phyloP scores from a whole-genome alignment of 2,113 vertebrate species.

The Helogale parvula region DNA sequence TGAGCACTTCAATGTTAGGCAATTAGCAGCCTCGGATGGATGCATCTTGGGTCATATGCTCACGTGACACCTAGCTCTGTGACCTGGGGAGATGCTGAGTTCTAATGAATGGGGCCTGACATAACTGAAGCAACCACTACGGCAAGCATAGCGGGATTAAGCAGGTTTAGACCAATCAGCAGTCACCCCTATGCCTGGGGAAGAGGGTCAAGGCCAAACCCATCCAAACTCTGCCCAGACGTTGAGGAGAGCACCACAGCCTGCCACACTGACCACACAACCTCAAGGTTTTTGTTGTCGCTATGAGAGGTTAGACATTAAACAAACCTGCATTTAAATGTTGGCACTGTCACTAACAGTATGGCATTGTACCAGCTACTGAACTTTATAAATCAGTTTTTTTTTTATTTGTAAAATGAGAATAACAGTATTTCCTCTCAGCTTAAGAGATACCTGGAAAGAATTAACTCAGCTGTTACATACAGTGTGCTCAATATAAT shows the following conservation, averaged over 20 bases:
- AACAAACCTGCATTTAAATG: neutral
- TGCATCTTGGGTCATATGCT: neutral
- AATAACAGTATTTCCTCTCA: neutral
- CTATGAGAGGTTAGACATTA: neutral
- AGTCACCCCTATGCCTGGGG: neutral
- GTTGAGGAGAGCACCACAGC: neutral
- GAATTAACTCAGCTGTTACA: neutral
- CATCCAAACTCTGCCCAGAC: neutral
- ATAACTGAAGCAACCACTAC: neutral
- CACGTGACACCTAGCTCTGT: neutral
- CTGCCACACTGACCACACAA: neutral
- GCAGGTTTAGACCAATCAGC: neutral
- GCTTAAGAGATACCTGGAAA: neutral
- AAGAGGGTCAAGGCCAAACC: neutral
- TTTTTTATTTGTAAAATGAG: constrained; percentile 13
- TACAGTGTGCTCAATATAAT: neutral
- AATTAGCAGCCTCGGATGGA: neutral
- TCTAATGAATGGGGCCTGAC: neutral
- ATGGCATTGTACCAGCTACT: neutral
- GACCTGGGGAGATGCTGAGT: neutral
- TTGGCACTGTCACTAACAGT: neutral
- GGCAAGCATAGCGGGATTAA: neutral
- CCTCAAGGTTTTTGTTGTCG: neutral
- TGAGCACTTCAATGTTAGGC: neutral
- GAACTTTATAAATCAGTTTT: neutral